These are phyloP conservation scores for Metaphire vulgaris DNA, from an alignment of 1,140 invertebrate genomes.

Conservation along the genomic window DNA sequence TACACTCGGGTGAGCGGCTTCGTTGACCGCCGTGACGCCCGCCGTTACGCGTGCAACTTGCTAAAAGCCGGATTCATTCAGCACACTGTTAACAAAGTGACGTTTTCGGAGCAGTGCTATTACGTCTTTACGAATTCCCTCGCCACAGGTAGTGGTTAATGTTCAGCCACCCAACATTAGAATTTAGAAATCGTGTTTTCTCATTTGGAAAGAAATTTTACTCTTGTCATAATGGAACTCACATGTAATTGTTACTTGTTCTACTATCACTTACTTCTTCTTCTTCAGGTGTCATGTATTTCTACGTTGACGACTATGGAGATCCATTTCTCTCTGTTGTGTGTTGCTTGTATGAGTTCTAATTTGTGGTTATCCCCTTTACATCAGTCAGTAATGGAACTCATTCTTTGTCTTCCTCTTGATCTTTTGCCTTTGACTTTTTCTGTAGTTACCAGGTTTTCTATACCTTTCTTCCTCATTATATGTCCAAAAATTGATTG, in stretches of 20 bases:
- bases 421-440: no score
- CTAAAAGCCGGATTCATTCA: slow-evolving; percentile 88
- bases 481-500: no score
- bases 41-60: slow-evolving; percentile 95
- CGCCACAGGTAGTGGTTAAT: background rate
- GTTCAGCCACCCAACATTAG: background rate
- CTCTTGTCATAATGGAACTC: background rate
- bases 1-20: slow-evolving; percentile 89
- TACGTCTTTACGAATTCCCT: slow-evolving; percentile 81
- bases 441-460: no score
- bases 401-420: no score
- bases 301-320: background rate
- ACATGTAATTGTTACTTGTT: background rate
- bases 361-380: no score
- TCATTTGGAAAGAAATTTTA: background rate
- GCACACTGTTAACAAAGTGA: slow-evolving; percentile 98
- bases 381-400: no score
- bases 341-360: no score
- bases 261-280: background rate
- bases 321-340: background rate
- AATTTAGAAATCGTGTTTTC: no score
- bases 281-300: background rate
- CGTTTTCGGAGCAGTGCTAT: slow-evolving; percentile 98
- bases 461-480: no score
- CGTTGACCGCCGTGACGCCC: slow-evolving; percentile 80